Percentiles rank a stretch among this genome's conserved stretches.
Conservation (phyloP, 2,113 vertebrate species). For the Gambusia holbrooki region DNA sequence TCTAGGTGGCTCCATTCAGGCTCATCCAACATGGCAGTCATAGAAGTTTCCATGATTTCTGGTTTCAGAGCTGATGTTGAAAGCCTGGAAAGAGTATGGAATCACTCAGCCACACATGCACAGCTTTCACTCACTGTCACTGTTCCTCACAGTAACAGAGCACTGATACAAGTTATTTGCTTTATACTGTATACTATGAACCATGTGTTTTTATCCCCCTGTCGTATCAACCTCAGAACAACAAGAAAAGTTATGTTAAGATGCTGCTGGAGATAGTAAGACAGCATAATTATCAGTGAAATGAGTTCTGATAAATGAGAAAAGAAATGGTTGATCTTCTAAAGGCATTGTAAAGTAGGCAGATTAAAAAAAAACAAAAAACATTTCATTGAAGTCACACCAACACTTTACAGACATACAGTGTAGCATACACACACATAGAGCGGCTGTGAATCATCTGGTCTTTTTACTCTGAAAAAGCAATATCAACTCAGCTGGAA, state of each 20-base stretch:
- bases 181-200: too few relatives aligned
- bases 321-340: too few relatives aligned
- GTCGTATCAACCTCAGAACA: too few relatives aligned
- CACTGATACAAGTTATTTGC: not conserved
- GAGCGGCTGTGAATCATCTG: conserved; percentile 3
- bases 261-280: too few relatives aligned
- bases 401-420: not conserved
- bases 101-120: conserved; percentile 4
- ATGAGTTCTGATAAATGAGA: too few relatives aligned
- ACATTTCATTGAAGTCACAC: conserved; percentile 3
- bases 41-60: conserved; percentile 90
- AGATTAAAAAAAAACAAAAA: not conserved
- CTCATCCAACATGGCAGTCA: conserved; percentile 94
- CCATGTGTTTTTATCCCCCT: too few relatives aligned
- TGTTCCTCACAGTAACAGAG: not conserved
- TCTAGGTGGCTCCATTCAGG: conserved; percentile 90
- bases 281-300: too few relatives aligned
- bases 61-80: conserved; percentile 88
- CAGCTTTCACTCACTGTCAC: not conserved
- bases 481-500: conserved; percentile 17
- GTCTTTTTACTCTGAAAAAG: not conserved
- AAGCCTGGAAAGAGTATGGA: conserved; percentile 89
- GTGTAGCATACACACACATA: conserved; percentile 5
- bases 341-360: too few relatives aligned
- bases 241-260: not conserved